Evolutionary conservation across 2,888 invertebrate genomes (phyloP).

Genomic region (Patella pellucida): DNA sequence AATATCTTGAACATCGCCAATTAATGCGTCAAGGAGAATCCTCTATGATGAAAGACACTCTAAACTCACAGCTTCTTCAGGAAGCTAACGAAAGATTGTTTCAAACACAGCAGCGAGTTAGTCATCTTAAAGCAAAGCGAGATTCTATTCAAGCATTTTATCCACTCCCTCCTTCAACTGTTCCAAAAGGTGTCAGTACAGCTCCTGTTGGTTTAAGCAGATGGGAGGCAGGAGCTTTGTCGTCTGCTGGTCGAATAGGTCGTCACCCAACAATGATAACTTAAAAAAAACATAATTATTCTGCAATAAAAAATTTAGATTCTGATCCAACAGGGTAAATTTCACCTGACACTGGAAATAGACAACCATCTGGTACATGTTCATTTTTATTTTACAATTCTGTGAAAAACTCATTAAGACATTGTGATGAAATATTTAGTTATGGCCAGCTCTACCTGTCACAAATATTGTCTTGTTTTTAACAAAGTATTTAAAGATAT

Average conservation of each 20-base stretch:
- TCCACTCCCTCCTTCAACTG: constrained; percentile 51
- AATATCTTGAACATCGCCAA: constrained; percentile 66
- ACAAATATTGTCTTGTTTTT: too few relatives aligned
- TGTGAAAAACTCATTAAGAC: too few relatives aligned
- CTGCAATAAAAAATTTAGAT: too few relatives aligned
- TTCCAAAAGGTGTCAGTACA: constrained; percentile 37
- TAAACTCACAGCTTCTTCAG: constrained; percentile 63
- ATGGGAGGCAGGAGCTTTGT: constrained; percentile 47
- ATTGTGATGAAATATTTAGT: too few relatives aligned
- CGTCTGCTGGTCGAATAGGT: constrained; percentile 50
- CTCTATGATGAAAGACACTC: constrained; percentile 58
- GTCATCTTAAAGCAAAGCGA: constrained; percentile 56
- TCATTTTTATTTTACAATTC: too few relatives aligned
- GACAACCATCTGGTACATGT: too few relatives aligned
- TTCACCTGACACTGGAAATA: too few relatives aligned
- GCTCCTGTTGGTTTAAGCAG: constrained; percentile 45
- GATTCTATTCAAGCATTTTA: constrained; percentile 57
- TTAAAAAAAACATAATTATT: constrained; percentile 22
- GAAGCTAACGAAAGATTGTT: constrained; percentile 65
- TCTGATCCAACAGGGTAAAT: too few relatives aligned
- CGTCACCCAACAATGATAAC: constrained; percentile 50
- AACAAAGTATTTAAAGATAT: too few relatives aligned
- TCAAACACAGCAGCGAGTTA: constrained; percentile 60
- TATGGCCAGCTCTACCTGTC: too few relatives aligned
- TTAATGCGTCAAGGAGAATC: constrained; percentile 67